phyloP scores from a whole-genome alignment of 1,140 invertebrate species.

The Diuraphis noxia region DNA sequence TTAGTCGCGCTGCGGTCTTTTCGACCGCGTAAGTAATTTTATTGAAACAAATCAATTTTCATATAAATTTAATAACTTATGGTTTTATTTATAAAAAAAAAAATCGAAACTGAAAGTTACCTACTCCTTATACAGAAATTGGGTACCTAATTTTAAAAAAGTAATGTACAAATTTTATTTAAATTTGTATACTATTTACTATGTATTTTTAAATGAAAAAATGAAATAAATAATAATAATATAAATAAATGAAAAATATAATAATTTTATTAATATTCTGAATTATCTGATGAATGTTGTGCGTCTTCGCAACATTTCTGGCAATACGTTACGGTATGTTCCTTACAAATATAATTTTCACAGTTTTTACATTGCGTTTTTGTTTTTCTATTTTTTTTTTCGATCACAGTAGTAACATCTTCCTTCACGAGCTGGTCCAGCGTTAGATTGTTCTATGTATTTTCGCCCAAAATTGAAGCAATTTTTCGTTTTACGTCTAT shows the following conservation, averaged over 20 bases:
- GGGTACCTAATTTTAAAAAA: neutral
- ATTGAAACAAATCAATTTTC: conserved; percentile 6
- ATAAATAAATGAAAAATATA: neutral
- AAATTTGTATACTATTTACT: neutral
- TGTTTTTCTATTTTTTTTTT: conserved; percentile 7
- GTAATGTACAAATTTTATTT: neutral
- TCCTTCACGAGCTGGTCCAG: neutral
- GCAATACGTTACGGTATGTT: conserved; percentile 5
- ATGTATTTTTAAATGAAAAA: no score
- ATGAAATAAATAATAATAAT: no score
- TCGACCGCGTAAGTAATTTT: neutral
- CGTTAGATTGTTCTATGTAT: conserved; percentile 8
- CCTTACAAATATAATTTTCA: neutral
- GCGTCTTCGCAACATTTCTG: neutral
- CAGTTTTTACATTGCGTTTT: conserved; percentile 12
- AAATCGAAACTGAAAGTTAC: neutral
- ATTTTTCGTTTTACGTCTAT: conserved; percentile 77
- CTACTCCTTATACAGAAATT: neutral
- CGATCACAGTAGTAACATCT: neutral
- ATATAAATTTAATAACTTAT: neutral
- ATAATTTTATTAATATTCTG: conserved; percentile 2
- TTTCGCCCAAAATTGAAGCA: conserved; percentile 2
- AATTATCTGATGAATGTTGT: conserved; percentile 6
- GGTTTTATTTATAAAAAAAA: neutral
- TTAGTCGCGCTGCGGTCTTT: neutral